phyloP scores from a whole-genome alignment of 2,797 vertebrate genomes.

The Crenichthys baileyi region DNA sequence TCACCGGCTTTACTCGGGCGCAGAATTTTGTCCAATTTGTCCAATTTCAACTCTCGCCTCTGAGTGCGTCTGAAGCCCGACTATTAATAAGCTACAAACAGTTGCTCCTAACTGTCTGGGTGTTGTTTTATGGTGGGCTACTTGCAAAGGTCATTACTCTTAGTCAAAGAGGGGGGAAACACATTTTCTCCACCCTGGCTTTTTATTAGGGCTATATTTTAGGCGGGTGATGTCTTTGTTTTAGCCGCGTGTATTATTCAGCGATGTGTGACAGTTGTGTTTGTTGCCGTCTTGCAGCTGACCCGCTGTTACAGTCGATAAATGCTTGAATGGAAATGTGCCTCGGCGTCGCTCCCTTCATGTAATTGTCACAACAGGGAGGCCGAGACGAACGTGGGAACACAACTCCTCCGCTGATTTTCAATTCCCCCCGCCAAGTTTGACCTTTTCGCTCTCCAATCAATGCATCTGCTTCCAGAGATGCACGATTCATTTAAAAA shows the following conservation, averaged over 20 bases:
- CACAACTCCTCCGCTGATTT: slow-evolving; percentile 64
- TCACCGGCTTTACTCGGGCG: slow-evolving; percentile 34
- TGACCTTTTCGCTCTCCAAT: slow-evolving; percentile 68
- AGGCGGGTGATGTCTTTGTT: slow-evolving; percentile 66
- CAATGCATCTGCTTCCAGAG: slow-evolving; percentile 52
- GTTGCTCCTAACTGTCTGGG: slow-evolving; percentile 47
- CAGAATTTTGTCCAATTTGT: slow-evolving; percentile 44
- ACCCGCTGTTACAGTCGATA: slow-evolving; percentile 71
- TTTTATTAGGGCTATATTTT: slow-evolving; percentile 71
- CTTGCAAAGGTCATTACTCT: slow-evolving; percentile 62
- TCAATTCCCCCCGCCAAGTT: slow-evolving; percentile 57
- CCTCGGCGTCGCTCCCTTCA: slow-evolving; percentile 42
- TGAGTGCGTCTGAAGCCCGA: slow-evolving; percentile 23
- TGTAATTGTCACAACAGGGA: slow-evolving; percentile 70
- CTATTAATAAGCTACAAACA: slow-evolving; percentile 68
- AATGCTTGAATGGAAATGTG: slow-evolving; percentile 61
- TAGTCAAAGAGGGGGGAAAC: slow-evolving; percentile 32
- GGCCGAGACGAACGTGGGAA: slow-evolving; percentile 58
- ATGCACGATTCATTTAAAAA: slow-evolving; percentile 42
- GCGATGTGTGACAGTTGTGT: slow-evolving; percentile 67
- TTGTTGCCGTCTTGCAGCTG: slow-evolving; percentile 55
- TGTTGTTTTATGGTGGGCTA: slow-evolving; percentile 55
- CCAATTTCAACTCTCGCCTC: slow-evolving; percentile 49
- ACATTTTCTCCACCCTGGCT: slow-evolving; percentile 45
- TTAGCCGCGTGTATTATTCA: slow-evolving; percentile 68